Base-by-base conservation (phyloP, 2,113 vertebrate species). In the Crotalus viridis region DNA sequence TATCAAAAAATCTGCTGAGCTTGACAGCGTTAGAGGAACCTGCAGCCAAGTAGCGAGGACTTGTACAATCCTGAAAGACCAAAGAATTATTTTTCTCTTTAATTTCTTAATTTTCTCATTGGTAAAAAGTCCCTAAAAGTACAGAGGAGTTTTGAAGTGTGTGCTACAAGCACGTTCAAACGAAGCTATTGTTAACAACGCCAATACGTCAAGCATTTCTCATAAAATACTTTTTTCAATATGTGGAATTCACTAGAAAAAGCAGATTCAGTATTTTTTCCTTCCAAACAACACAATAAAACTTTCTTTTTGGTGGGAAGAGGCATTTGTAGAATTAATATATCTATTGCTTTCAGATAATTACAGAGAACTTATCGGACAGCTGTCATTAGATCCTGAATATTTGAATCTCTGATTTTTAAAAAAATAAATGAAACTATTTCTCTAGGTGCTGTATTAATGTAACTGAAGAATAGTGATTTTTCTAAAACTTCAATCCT, bases 1-100 rank as follows among this genome's bases (percentile, higher is more conserved):
- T 99, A 98, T 99, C 99, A 98, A 99, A 99, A 96, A 99, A 99
- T 91, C 99, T 98, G 96, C 99, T 99, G 24, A 99, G 97, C 95
- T 99, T 99, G 95, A 99, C 99, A 94, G 99, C 99, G 93, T 99
- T 99, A 94, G 99, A 99, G 21, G 99, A 99, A 56, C 99, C 99
- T 93, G 99, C 99, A 94, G 99, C 99, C 85, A 99, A 97, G 92
- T 98, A 99, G 8, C 99, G 97, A 15, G 98, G 98, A 97, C 98
- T 99, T 91, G 99, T 99, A 96, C 98, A 99, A 95, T 99, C 99
- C 99, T 99, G 95, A 91, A 96, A 97, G 57, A 93, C 89, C 93
- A 4, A 93, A 61, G 92, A 92, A 13, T 89, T 91, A 94, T 69
- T 3, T 56, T 90, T 89, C 21, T 89, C 88, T 92, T 74, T 85